A percentile compares a stretch with the other conserved stretches of the same genome.
Evolutionary conservation across 1,140 invertebrate genomes (phyloP).

Genomic region (Caenorhabditis briggsae): DNA sequence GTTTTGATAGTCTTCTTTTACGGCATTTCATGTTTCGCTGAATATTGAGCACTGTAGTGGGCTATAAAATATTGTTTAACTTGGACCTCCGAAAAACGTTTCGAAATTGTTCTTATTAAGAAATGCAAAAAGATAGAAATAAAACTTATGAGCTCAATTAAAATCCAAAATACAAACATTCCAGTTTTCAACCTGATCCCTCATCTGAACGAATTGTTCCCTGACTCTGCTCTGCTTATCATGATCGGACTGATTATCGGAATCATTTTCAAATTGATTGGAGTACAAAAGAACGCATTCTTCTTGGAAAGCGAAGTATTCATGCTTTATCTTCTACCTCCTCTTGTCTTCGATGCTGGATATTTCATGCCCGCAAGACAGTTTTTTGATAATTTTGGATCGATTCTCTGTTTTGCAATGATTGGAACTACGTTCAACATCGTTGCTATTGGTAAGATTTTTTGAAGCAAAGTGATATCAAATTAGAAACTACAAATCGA

Average conservation of each 20-base stretch:
- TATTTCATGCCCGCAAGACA: constrained; percentile 96
- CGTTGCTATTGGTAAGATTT: constrained; percentile 71
- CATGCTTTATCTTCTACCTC: constrained; percentile 78
- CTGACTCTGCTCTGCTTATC: constrained; percentile 67
- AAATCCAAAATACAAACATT: constrained; percentile 29
- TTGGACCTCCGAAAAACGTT: too few species aligned
- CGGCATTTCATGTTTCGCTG: too few species aligned
- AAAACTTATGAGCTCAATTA: too few species aligned
- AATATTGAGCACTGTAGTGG: too few species aligned
- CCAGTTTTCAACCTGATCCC: constrained; percentile 66
- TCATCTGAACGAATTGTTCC: constrained; percentile 66
- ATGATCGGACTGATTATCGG: constrained; percentile 67
- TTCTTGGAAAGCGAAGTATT: constrained; percentile 69
- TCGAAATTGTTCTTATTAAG: too few species aligned
- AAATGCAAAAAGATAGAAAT: too few species aligned
- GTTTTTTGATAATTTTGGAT: constrained; percentile 96
- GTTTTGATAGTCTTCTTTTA: too few species aligned
- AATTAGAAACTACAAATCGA: too few species aligned
- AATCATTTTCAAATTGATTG: constrained; percentile 65
- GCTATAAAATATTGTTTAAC: too few species aligned
- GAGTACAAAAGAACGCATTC: constrained; percentile 68
- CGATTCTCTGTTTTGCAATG: constrained; percentile 94
- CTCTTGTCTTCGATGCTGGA: constrained; percentile 80
- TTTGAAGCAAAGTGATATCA: not conserved
- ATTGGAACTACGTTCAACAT: constrained; percentile 81